Percentiles rank a stretch among this genome's conserved stretches.
Conservation (phyloP, 2,888 invertebrate genomes). For the Dexiosoma caninum region DNA sequence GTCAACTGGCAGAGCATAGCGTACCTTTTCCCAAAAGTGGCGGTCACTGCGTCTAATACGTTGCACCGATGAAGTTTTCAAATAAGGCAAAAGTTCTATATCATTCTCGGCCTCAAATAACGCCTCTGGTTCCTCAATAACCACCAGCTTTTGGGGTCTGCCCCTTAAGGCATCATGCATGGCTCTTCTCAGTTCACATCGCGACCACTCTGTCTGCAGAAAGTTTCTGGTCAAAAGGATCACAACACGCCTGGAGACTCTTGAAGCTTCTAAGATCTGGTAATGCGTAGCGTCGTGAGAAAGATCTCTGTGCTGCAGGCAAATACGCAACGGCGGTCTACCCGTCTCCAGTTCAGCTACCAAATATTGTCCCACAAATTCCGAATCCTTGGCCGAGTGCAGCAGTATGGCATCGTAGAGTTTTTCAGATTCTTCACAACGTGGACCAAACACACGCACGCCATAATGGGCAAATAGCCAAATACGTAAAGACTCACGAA, state of each 20-base stretch:
- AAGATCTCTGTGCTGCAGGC: slow-evolving; percentile 92
- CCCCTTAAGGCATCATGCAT: slow-evolving; percentile 93
- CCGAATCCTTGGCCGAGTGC: slow-evolving; percentile 94
- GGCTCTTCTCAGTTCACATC: slow-evolving; percentile 92
- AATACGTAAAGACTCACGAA: slow-evolving; percentile 89
- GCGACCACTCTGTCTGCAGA: slow-evolving; percentile 95
- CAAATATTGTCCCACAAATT: slow-evolving; percentile 90
- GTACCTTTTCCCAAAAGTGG: slow-evolving; percentile 94
- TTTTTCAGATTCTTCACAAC: slow-evolving; percentile 89
- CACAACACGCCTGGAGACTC: slow-evolving; percentile 91
- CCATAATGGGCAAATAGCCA: slow-evolving; percentile 94
- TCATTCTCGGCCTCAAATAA: slow-evolving; percentile 91
- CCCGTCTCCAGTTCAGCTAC: slow-evolving; percentile 92
- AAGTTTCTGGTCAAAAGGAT: slow-evolving; percentile 93
- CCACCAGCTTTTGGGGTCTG: slow-evolving; percentile 90
- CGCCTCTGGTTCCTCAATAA: slow-evolving; percentile 91
- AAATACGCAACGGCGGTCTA: slow-evolving; percentile 85
- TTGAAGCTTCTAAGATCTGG: slow-evolving; percentile 88
- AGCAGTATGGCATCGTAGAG: slow-evolving; percentile 94
- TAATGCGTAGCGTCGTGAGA: slow-evolving; percentile 82
- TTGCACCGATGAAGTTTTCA: slow-evolving; percentile 87
- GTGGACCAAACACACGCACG: slow-evolving; percentile 86
- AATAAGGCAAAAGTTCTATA: slow-evolving; percentile 91
- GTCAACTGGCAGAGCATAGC: slow-evolving; percentile 90
- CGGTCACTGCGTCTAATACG: slow-evolving; percentile 92